phyloP scores from a whole-genome alignment of 2,113 vertebrate species.

The Cyrtonyx montezumae region DNA sequence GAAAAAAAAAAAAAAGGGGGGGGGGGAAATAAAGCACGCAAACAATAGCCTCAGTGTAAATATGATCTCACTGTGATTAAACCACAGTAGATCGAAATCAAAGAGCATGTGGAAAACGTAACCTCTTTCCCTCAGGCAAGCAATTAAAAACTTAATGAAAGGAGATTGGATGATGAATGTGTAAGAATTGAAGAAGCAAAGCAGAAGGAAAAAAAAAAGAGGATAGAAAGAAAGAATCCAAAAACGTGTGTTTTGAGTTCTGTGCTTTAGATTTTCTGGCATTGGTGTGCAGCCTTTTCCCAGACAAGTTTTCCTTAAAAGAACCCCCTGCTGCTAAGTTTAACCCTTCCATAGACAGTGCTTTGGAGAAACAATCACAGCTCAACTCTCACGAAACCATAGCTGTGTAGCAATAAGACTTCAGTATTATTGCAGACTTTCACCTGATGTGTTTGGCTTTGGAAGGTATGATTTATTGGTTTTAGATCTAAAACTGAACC shows the following conservation, averaged over 20 bases:
- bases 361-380: not conserved
- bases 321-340: not conserved
- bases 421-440: not conserved
- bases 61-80: constrained; percentile 82
- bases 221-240: constrained; percentile 24
- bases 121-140: constrained; percentile 75
- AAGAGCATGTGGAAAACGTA: constrained; percentile 76
- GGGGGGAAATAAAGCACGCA: constrained; percentile 38
- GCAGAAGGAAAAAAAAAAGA: not conserved
- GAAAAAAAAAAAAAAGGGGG: not conserved
- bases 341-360: not conserved
- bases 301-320: constrained; percentile 20
- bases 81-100: constrained; percentile 75
- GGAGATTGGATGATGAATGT: constrained; percentile 35
- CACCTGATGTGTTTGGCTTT: not conserved
- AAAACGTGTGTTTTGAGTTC: not conserved
- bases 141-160: constrained; percentile 80
- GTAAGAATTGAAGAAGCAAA: constrained; percentile 47
- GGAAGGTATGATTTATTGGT: not conserved
- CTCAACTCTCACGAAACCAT: accelerated
- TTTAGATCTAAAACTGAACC: not conserved
- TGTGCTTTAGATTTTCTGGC: constrained; percentile 60
- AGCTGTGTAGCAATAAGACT: not conserved
- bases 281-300: not conserved
- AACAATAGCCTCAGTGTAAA: constrained; percentile 69